Conservation (phyloP, 2,113 vertebrate genomes). For the Brachypteracias leptosomus region DNA sequence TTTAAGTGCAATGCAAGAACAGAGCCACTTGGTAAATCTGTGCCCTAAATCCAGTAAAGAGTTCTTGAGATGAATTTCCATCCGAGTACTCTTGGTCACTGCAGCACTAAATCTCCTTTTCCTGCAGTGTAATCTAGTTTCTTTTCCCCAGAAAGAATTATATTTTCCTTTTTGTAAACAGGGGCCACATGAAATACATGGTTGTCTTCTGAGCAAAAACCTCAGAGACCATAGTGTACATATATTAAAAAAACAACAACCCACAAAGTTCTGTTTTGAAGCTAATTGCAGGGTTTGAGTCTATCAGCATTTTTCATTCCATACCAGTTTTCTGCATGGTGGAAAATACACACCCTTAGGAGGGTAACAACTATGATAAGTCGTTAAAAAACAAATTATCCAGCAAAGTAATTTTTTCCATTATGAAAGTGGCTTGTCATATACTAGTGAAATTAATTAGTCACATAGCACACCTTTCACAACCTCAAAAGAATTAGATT, state of each 20-base stretch:
- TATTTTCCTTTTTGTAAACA: constrained; percentile 10
- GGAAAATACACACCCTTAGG: background rate
- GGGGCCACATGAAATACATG: background rate
- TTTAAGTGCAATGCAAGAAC: background rate
- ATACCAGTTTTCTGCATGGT: background rate
- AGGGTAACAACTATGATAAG: background rate
- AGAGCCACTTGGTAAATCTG: background rate
- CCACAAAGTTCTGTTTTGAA: constrained; percentile 15
- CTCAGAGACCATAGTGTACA: background rate
- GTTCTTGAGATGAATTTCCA: background rate
- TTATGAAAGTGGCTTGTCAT: constrained; percentile 12
- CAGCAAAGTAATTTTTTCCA: constrained; percentile 4
- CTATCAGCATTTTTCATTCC: background rate
- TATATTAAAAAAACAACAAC: background rate
- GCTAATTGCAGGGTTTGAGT: background rate
- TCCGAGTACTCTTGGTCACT: background rate
- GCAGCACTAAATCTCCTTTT: background rate
- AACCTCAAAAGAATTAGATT: background rate
- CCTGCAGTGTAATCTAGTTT: background rate
- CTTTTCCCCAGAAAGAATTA: background rate
- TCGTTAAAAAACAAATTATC: background rate
- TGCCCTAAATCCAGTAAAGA: background rate
- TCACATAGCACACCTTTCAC: constrained; percentile 26
- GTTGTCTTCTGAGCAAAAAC: background rate
- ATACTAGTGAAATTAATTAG: constrained; percentile 18